Evolutionary conservation across 2,888 invertebrate species (phyloP).

Genomic region (Xanthia icteritia): DNA sequence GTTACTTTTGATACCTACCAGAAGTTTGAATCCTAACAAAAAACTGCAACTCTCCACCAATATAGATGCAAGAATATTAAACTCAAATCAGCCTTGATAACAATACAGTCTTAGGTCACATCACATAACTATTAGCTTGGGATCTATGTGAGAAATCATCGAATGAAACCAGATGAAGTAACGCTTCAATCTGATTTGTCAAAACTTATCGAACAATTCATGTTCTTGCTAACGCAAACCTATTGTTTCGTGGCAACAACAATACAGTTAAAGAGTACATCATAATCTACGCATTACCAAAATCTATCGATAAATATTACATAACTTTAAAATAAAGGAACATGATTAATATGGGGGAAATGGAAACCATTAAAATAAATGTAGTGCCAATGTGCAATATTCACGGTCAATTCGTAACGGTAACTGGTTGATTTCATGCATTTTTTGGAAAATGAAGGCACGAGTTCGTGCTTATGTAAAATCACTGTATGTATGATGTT

Average conservation of each 20-base stretch:
- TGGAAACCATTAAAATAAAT: constrained; percentile 41
- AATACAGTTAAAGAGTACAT: background rate
- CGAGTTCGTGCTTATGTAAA: background rate
- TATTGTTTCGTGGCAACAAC: background rate
- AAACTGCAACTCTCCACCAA: background rate
- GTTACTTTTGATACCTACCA: background rate
- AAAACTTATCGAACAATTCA: background rate
- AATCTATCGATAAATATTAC: constrained; percentile 15
- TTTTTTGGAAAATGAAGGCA: constrained; percentile 9
- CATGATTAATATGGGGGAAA: constrained; percentile 14
- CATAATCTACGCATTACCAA: constrained; percentile 16
- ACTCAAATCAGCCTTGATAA: background rate
- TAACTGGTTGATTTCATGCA: constrained; percentile 28
- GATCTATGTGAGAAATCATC: background rate
- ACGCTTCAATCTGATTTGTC: constrained; percentile 9
- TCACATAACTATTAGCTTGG: background rate
- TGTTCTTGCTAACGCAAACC: background rate
- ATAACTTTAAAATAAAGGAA: constrained; percentile 24
- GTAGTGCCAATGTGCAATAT: constrained; percentile 40
- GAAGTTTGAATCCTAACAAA: background rate
- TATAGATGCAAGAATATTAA: background rate
- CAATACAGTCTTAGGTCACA: background rate
- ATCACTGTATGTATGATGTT: background rate
- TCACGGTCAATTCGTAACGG: constrained; percentile 56
- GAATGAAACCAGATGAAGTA: background rate